These are phyloP conservation scores for Gryllus bimaculatus DNA, from an alignment of 1,140 invertebrate genomes.

Conservation along the genomic window DNA sequence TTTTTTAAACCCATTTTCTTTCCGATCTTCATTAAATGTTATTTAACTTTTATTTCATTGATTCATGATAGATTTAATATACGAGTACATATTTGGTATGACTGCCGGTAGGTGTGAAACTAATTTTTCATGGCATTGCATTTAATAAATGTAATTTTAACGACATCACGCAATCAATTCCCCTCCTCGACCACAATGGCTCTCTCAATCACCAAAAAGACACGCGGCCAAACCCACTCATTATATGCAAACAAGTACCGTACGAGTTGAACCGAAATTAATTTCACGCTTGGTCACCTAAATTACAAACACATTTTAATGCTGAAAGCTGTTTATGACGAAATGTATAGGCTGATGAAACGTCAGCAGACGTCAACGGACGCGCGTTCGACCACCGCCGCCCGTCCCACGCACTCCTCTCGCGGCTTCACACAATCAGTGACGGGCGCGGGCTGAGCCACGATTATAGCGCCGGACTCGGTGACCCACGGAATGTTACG, in stretches of 20 bases:
- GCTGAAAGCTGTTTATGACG: background rate
- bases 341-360: background rate
- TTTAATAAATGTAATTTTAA: no score
- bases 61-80: no score
- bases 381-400: background rate
- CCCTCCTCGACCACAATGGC: no score
- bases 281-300: background rate
- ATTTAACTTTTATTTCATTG: no score
- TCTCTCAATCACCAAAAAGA: no score
- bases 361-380: background rate
- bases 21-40: no score
- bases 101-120: no score
- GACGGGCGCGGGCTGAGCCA: background rate
- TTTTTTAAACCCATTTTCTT: no score
- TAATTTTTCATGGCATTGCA: no score
- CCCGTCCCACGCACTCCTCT: background rate
- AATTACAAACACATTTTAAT: conserved; percentile 3
- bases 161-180: no score
- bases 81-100: no score
- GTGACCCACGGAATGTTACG: background rate
- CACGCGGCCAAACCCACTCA: background rate
- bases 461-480: background rate
- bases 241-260: background rate
- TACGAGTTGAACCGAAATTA: background rate
- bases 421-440: background rate